Base-by-base conservation (phyloP, 2,113 vertebrate species). In the Sialia sialis region DNA sequence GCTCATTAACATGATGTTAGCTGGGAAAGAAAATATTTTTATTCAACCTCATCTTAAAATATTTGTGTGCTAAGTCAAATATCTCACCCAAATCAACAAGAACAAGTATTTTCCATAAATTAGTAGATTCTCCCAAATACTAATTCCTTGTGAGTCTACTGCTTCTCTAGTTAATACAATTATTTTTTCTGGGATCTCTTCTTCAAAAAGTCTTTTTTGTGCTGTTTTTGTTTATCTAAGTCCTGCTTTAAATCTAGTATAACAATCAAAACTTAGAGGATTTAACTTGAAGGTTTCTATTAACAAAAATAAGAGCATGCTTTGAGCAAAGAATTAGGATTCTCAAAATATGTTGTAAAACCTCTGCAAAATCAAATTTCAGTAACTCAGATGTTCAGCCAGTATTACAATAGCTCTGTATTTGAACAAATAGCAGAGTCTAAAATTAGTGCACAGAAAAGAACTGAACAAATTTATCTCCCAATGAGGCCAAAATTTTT, bases 11-110 rank as follows among this genome's bases (percentile, higher is more conserved):
- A 20, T 69, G 30, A 55, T 91, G 77, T 73, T 81, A 70, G 21
- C 76, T 83, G 58, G 41, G 46, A 84, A 91, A 84, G 22, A 82
- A 94, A 87, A 76, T 84, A 64, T 62, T 94, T 95, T 87, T 84
- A 39, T 39, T 91, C 34, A 59, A 93, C 87, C 38, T 85, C 38
- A 66, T 66, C 66, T 56, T 78, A 79, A 92, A 84, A 54, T 82
- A 38, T 56, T 93, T 82, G 66, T 68, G 58, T 83, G 9, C 62
- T 59, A 4, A 1, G 43, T 89, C 32, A 72, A 74, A 48, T 91
- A 44, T 43, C 55, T 84, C 8, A 11, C 56, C 38, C 51, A 76
- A 79, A 84, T 79, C 63, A 87, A 76, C 34, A 75, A 58, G 63
- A 93, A 21, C 19, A 64, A 56, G 3, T 70, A 41, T 73, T 84